These are phyloP conservation scores for Platichthys stellatus DNA, from an alignment of 2,113 vertebrate species.

Conservation along the genomic window DNA sequence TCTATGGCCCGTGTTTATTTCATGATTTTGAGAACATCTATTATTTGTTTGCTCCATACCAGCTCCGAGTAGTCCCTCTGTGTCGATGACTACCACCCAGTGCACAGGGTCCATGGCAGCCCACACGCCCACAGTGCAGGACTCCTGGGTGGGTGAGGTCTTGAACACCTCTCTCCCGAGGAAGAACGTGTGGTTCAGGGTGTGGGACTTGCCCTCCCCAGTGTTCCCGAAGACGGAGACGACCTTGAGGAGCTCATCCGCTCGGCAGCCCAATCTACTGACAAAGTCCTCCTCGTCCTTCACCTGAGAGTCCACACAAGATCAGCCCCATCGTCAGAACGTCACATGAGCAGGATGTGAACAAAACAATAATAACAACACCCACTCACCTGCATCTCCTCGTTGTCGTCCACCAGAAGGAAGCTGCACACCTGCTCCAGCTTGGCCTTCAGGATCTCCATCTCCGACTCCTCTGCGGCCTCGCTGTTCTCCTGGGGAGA, in stretches of 20 bases:
- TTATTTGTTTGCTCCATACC: conserved; percentile 48
- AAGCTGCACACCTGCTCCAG: conserved; percentile 94
- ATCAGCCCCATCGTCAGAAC: not conserved
- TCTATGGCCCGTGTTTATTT: not conserved
- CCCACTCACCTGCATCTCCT: conserved; percentile 91
- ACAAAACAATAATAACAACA: not conserved
- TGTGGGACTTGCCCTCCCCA: conserved; percentile 98
- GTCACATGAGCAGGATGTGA: not conserved
- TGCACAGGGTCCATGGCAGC: conserved; percentile 94
- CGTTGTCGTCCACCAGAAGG: conserved; percentile 94
- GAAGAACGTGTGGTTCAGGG: conserved; percentile 98
- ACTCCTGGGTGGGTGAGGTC: conserved; percentile 96
- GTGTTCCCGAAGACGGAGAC: conserved; percentile 99
- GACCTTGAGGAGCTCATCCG: conserved; percentile 96
- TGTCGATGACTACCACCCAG: conserved; percentile 93
- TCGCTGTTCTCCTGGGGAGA: conserved; percentile 62
- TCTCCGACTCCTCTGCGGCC: conserved; percentile 80
- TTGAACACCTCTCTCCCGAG: conserved; percentile 96
- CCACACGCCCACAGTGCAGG: conserved; percentile 98
- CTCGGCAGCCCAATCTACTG: conserved; percentile 87
- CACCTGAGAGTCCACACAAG: conserved; percentile 82
- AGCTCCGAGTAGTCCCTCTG: conserved; percentile 94
- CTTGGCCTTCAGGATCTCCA: conserved; percentile 85
- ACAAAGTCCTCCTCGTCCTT: conserved; percentile 93
- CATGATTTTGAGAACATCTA: not conserved